These are phyloP conservation scores for Anolis apletophallus DNA, from an alignment of 2,797 vertebrate species.

Conservation along the genomic window DNA sequence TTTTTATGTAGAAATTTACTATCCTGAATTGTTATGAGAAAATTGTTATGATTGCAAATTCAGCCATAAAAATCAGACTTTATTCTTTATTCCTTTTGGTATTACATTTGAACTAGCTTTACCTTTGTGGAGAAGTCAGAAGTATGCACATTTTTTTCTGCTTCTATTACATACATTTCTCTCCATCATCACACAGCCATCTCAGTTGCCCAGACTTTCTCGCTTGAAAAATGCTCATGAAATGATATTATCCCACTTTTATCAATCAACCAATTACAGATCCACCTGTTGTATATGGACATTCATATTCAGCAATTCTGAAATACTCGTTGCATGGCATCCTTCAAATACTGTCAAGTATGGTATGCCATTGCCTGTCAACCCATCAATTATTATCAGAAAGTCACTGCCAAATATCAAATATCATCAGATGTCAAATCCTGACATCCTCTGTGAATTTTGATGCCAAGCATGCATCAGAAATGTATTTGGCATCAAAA, in stretches of 20 bases:
- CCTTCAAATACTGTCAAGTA: background rate
- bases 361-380: background rate
- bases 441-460: background rate
- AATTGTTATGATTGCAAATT: no score
- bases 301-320: background rate
- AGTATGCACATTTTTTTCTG: no score
- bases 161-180: no score
- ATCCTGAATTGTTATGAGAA: no score
- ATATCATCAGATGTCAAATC: slow-evolving; percentile 1
- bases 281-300: background rate
- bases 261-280: background rate
- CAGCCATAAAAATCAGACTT: no score
- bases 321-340: background rate
- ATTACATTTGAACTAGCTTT: no score
- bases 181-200: no score
- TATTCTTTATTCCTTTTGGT: no score
- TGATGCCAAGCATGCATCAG: background rate
- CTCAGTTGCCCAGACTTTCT: no score
- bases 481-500: background rate
- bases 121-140: no score
- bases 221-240: no score
- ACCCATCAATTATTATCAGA: background rate
- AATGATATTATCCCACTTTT: background rate
- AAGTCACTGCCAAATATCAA: background rate
- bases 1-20: no score